Base-by-base conservation (phyloP, 2,888 invertebrate species). In the Lochmaea capreae region DNA sequence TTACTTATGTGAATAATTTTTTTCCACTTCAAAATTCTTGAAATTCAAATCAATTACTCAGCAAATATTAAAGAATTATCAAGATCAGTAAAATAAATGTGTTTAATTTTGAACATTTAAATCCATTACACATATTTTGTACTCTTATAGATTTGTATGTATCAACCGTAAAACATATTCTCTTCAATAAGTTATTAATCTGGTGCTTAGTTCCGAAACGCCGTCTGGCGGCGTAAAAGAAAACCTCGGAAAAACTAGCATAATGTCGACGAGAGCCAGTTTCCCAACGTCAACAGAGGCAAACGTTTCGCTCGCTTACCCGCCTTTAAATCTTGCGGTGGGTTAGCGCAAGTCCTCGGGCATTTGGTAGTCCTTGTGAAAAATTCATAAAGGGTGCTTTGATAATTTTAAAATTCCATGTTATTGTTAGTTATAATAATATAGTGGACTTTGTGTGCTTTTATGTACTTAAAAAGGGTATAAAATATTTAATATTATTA, bases 241-340 rank as follows among this genome's bases (percentile, higher is more conserved):
- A 70, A 74, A 76, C 67, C 67, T 69, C 52, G 54, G 74, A 73
- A 76, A 76, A 76, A 74, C 70, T 52, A 66, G 33, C 18, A 12
- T 70, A 70, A 65, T 65, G 74, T 69, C 76, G 67, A 69, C 70
- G n/a, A 59, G 76, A 65, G 72, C 65, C 76, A 76, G 74, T 76
- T 72, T 67, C 67, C 67, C 70, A 58, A 70, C 74, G 72, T 72
- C 70, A 70, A 65, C 66, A 70, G 76, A 70, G 72, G 70, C 70
- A 67, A 61, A 67, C 76, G 76, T 76, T 74, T 74, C 76, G 74
- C 70, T 62, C 65, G 61, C 61, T 61, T n/a, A 62, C 67, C 54
- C 33, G 43, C 73, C 65, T 68, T 61, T 26, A 49, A 59, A 69
- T 72, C 66, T 74, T 76, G 67, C 76, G 76, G 72, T 72, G 3